Evolutionary conservation across 2,113 vertebrate genomes (phyloP).

Genomic region (Phalacrocorax pelagicus): DNA sequence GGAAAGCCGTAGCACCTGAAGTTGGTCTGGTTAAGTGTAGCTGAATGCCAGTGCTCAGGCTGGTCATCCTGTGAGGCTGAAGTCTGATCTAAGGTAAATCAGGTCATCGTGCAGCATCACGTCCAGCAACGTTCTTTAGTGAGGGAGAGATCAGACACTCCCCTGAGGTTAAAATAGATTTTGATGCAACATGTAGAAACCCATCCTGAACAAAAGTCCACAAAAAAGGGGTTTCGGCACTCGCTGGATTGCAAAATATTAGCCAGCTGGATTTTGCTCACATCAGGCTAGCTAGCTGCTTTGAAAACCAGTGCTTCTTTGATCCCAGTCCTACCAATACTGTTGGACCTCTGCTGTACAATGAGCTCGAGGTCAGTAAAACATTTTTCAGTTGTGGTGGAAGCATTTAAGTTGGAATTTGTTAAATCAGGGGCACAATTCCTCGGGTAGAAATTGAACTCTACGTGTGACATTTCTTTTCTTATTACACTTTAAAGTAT

Average conservation of each 20-base stretch:
- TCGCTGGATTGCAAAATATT: neutral
- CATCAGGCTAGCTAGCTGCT: neutral
- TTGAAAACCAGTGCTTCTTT: conserved; percentile 22
- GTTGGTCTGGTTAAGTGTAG: neutral
- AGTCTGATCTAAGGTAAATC: neutral
- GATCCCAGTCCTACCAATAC: conserved; percentile 10
- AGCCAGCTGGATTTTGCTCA: conserved; percentile 18
- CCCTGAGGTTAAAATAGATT: neutral
- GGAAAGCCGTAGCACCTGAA: neutral
- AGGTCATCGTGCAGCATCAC: neutral
- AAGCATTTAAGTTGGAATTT: conserved; percentile 50
- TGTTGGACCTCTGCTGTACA: conserved; percentile 6
- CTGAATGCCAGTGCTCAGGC: neutral
- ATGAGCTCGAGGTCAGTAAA: neutral
- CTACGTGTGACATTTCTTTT: conserved; percentile 49
- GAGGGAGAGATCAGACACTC: neutral
- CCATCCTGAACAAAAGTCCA: neutral
- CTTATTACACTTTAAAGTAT: conserved; percentile 48
- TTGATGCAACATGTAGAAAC: neutral
- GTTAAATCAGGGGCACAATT: conserved; percentile 49
- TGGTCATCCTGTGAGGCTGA: neutral
- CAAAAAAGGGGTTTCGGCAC: neutral
- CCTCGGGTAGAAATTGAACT: conserved; percentile 54
- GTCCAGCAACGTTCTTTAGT: neutral
- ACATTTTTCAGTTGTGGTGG: conserved; percentile 23